phyloP scores from a whole-genome alignment of 2,888 invertebrate genomes.

The Geotrupes spiniger region DNA sequence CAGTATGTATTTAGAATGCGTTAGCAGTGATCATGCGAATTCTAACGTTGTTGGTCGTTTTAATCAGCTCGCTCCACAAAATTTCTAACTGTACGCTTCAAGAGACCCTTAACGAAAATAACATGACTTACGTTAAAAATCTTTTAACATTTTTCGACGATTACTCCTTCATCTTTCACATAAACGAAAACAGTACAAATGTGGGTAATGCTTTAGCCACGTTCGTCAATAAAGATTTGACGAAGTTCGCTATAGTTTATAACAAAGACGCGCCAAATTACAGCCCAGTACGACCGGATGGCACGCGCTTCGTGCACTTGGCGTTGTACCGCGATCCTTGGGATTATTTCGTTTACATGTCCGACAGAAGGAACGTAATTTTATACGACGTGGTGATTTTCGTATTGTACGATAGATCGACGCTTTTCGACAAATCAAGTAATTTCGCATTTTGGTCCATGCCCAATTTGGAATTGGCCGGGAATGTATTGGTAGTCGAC shows the following conservation, averaged over 20 bases:
- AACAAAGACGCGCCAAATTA: neutral
- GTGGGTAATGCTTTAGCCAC: too few species aligned
- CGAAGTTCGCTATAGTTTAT: neutral
- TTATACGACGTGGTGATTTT: slow-evolving; percentile 16
- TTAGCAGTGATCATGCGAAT: too few species aligned
- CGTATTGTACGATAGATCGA: neutral
- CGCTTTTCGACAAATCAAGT: neutral
- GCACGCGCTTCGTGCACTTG: slow-evolving; percentile 12
- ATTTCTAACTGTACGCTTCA: neutral
- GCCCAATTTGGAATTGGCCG: slow-evolving; percentile 23
- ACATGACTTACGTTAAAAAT: slow-evolving; percentile 11
- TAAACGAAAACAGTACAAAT: slow-evolving; percentile 14
- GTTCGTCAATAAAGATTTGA: too few species aligned
- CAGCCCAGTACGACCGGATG: slow-evolving; percentile 6
- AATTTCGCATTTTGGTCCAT: slow-evolving; percentile 20
- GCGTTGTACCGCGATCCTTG: slow-evolving; percentile 13
- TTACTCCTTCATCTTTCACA: slow-evolving; percentile 21
- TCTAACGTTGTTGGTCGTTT: too few species aligned
- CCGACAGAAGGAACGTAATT: slow-evolving; percentile 7
- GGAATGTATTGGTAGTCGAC: slow-evolving; percentile 25
- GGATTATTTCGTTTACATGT: slow-evolving; percentile 9
- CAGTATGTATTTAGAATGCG: too few species aligned
- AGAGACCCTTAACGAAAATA: neutral
- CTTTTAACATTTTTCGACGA: slow-evolving; percentile 16
- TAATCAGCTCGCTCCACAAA: neutral